phyloP scores from a whole-genome alignment of 2,797 vertebrate species.

The Microctenopoma lineatum region DNA sequence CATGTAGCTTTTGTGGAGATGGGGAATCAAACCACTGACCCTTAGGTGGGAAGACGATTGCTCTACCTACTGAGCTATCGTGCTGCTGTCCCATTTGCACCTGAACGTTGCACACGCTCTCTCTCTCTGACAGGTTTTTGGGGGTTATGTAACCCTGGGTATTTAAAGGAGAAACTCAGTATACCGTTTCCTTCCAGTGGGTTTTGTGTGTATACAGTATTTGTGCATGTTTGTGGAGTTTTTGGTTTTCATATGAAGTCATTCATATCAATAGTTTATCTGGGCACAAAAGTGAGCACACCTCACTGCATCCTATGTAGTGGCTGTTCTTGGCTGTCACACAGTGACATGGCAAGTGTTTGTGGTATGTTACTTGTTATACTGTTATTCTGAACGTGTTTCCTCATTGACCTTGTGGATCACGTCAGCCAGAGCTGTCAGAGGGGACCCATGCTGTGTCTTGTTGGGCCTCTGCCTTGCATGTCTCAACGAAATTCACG shows the following conservation, averaged over 20 bases:
- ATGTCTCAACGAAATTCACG: conserved; percentile 35
- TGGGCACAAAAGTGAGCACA: conserved; percentile 2
- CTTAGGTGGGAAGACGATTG: too few species aligned
- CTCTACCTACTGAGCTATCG: too few species aligned
- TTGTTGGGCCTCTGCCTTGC: conserved; percentile 33
- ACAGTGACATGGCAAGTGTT: neutral
- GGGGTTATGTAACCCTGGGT: conserved; percentile 2
- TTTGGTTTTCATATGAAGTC: neutral
- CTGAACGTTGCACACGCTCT: neutral
- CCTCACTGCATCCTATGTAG: neutral
- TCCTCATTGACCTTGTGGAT: conserved; percentile 42
- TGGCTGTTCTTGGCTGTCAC: conserved; percentile 26
- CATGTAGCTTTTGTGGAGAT: too few species aligned
- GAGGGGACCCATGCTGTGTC: conserved; percentile 31
- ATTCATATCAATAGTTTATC: conserved; percentile 17
- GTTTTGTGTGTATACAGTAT: conserved; percentile 7
- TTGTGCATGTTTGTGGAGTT: conserved; percentile 10
- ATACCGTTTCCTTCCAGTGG: conserved; percentile 9
- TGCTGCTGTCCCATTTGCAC: neutral
- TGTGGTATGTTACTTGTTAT: conserved; percentile 27
- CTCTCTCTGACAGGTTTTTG: conserved; percentile 8
- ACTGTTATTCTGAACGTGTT: conserved; percentile 24
- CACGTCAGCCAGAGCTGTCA: conserved; percentile 36
- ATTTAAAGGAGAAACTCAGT: conserved; percentile 18
- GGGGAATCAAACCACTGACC: too few species aligned